These are phyloP conservation scores for Gulo gulo DNA, from an alignment of 2,113 vertebrate genomes.

Conservation along the genomic window DNA sequence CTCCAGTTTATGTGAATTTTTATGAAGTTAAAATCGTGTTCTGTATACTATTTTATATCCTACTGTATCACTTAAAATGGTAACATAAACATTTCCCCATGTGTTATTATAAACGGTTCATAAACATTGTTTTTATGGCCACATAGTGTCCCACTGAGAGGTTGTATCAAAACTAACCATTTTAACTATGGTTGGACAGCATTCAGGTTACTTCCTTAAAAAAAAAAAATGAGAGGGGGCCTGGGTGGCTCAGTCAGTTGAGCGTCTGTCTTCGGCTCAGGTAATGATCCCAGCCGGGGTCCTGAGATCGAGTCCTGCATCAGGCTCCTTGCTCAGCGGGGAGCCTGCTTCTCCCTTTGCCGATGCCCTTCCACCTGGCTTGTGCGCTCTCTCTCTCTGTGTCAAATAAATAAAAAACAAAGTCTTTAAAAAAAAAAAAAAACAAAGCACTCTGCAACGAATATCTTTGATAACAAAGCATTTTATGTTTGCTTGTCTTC, in stretches of 20 bases:
- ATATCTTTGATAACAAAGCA: background rate
- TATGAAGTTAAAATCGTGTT: constrained; percentile 37
- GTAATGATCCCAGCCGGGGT: no score
- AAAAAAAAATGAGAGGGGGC: background rate
- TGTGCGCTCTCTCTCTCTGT: no score
- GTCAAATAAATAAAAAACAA: no score
- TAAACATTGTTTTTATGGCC: constrained; percentile 50
- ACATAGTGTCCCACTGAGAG: background rate
- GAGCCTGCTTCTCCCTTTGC: no score
- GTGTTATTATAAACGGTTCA: background rate
- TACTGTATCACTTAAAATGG: constrained; percentile 47
- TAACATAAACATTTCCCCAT: constrained; percentile 29
- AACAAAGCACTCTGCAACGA: background rate
- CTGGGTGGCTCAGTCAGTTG: no score
- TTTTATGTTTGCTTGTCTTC: background rate
- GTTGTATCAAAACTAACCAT: background rate
- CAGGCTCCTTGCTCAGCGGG: no score
- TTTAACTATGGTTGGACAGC: background rate
- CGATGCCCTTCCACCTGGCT: no score
- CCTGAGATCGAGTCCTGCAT: no score
- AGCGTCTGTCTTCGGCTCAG: no score
- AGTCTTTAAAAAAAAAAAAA: background rate
- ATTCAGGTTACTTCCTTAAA: background rate
- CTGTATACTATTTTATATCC: constrained; percentile 21
- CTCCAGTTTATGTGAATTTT: constrained; percentile 43